Base-by-base conservation (phyloP, 2,113 vertebrate species). In the Columbina picui region DNA sequence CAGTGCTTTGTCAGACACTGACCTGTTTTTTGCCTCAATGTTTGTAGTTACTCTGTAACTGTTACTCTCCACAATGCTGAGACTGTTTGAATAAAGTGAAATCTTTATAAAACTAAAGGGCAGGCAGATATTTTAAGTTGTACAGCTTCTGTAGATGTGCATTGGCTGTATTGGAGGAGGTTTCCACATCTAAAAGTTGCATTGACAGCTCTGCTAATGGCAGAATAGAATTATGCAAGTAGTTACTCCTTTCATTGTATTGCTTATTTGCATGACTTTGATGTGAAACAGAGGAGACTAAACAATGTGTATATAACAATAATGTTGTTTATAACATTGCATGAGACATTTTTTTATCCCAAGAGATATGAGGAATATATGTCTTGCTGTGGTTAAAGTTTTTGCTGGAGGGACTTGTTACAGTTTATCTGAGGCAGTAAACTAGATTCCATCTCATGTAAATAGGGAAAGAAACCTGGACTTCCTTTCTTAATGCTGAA, bases 401-500 rank as follows among this genome's bases (percentile, higher is more conserved):
- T 90, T 92, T 91, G 25, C 50, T 87, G 61, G 52, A 64, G 19
- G 6, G 20, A 27, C 20, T 87, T 93, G 60, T 92, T 55, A 59
- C 3, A 5, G 4, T 36, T 79, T 79, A 32, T 59, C 10, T 2
- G 7, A 92, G 57, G 36, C 49, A 73, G 39, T 74, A 52, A 79
- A 53, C 52, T 71, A 85, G 36, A 65, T 68, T 84, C 15, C 13
- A 1, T 71, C 14, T 61, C 20, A 32, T 41, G 43, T 61, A 41
- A 87, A 45, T 38, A 75, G n/a, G 15, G 56, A 83, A 47, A 79
- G 41, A 83, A 76, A 76, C 39, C 23, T 85, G 61, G 13, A 50
- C 38, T 95, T 96, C 78, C 81, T 82, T 94, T 94, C n/a, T n/a
- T 57, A 49, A 26, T 79, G 30, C 17, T 60, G 76, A 94, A 43